Base-by-base conservation (phyloP, 2,113 vertebrate genomes). In the Phoxinus phoxinus region DNA sequence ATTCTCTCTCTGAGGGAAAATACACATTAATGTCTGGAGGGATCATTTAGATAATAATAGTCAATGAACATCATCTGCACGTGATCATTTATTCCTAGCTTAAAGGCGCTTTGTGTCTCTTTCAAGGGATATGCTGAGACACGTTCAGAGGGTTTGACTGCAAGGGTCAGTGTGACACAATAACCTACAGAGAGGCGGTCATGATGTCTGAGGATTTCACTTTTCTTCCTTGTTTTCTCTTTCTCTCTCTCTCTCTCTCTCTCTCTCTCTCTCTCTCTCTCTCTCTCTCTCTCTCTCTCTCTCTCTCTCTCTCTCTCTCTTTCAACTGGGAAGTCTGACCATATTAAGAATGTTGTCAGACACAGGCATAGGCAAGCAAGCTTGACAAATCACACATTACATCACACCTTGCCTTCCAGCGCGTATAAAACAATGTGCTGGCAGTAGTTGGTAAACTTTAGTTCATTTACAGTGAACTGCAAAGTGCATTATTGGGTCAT, bases 331-430 rank as follows among this genome's bases (percentile, higher is more conserved):
- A 81, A 51, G 44, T 69, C 25, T 81, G 44, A 81, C 79, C 79
- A 51, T 69, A 67, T 69, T 81, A 67, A 81, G 79, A 69, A 67
- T 30, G 44, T 12, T 81, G 25, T 69, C 25, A 81, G 79, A 67
- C 27, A 51, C 79, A 81, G 44, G 61, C 61, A 81, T 32, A 69
- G 61, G 6, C 79, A 65, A 81, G 79, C 27, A 81, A 51, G 79
- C 41, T 81, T 81, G 61, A 67, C 61, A 67, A 81, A 81, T 81
- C 61, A 35, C 61, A 81, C 61, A 46, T 65, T 81, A 51, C 79
- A 9, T 80, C 78, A 80, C 78, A 80, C 58, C 58, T 58, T 46
- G 78, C 78, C 78, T 80, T 63, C 78, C n/a, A 80, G 78, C n/a
- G 0, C 79, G 59, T 77, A 67, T 65, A 86, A 58, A 37, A 30